Evolutionary conservation across 2,888 invertebrate genomes (phyloP).

Genomic region (Cheilosia soror): DNA sequence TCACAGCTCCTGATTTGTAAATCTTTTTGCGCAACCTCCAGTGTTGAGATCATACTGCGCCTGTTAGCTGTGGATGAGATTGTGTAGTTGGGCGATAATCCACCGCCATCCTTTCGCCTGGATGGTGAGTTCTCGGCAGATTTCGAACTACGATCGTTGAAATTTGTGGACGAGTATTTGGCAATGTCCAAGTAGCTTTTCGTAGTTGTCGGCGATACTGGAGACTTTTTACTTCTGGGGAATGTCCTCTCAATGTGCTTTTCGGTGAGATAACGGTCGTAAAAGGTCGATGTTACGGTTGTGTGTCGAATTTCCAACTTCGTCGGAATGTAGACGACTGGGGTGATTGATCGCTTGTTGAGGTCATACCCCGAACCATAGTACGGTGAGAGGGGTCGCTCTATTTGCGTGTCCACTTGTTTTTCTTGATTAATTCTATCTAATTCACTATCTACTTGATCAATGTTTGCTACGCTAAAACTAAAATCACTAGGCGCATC

Average conservation of each 20-base stretch:
- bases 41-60: conserved; percentile 40
- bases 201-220: conserved; percentile 80
- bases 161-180: conserved; percentile 13
- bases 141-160: conserved; percentile 62
- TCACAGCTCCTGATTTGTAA: conserved; percentile 79
- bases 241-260: conserved; percentile 82
- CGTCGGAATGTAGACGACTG: conserved; percentile 80
- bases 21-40: conserved; percentile 65
- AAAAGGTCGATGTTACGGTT: conserved; percentile 83
- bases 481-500: conserved; percentile 81
- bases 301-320: conserved; percentile 83
- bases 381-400: conserved; percentile 78
- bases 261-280: conserved; percentile 83
- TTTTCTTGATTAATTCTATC: conserved; percentile 79
- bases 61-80: conserved; percentile 34
- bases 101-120: conserved; percentile 58
- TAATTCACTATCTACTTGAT: conserved; percentile 83
- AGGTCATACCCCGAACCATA: conserved; percentile 77
- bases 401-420: conserved; percentile 76
- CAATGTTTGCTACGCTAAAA: conserved; percentile 80
- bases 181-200: conserved; percentile 80
- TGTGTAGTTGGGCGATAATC: conserved; percentile 26
- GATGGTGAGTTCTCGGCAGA: conserved; percentile 79
- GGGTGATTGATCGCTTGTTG: conserved; percentile 77
- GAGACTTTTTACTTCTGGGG: conserved; percentile 79